phyloP scores from a whole-genome alignment of 2,797 vertebrate species.

The Chrosomus eos region DNA sequence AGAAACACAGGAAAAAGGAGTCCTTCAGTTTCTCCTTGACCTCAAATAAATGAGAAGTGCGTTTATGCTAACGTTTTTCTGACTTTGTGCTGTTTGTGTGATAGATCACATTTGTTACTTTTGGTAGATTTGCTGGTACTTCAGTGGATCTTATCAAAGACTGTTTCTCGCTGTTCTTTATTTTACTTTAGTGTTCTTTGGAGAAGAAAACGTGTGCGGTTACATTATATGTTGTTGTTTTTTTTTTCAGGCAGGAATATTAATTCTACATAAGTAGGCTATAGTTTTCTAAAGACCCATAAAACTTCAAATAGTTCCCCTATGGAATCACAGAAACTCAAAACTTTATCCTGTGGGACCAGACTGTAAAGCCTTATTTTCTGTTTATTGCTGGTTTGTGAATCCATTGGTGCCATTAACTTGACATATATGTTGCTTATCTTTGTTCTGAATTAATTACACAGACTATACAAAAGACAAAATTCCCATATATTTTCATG shows the following conservation, averaged over 20 bases:
- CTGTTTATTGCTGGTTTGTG: slow-evolving; percentile 22
- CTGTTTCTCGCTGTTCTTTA: background rate
- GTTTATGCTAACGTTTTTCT: slow-evolving; percentile 28
- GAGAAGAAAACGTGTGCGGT: background rate
- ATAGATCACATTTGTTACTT: slow-evolving; percentile 5
- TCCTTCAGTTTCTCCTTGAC: slow-evolving; percentile 55
- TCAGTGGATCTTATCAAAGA: background rate
- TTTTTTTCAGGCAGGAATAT: background rate
- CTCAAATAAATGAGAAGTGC: slow-evolving; percentile 37
- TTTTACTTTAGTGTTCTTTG: background rate
- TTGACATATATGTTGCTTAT: slow-evolving; percentile 11
- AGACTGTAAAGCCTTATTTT: slow-evolving; percentile 24
- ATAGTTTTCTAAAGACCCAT: slow-evolving; percentile 10
- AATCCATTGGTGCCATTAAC: slow-evolving; percentile 20
- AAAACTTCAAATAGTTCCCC: background rate
- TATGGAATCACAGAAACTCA: background rate
- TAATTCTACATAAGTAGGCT: slow-evolving; percentile 8
- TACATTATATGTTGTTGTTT: background rate
- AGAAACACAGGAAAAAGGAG: slow-evolving; percentile 46
- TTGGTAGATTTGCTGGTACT: slow-evolving; percentile 17
- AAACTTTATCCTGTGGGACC: slow-evolving; percentile 3
- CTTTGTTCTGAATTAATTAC: slow-evolving; percentile 1
- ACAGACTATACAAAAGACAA: background rate
- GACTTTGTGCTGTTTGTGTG: background rate
- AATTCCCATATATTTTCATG: background rate